Conservation (phyloP, 2,888 invertebrate genomes). For the Lasioglossum zephyrum region DNA sequence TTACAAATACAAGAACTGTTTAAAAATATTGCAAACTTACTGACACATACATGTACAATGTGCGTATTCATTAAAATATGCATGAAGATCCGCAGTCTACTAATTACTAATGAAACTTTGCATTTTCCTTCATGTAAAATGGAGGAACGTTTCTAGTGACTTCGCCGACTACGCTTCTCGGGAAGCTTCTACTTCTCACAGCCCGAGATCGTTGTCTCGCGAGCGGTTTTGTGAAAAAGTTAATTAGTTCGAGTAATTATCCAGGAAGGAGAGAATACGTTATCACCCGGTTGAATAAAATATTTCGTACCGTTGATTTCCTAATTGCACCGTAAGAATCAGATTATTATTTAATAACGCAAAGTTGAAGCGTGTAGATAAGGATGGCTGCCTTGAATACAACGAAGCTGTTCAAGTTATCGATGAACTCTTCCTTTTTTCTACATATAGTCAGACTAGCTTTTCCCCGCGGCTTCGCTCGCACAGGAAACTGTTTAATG, state of each 20-base stretch:
- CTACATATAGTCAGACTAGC: too few relatives aligned
- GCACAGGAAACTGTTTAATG: too few relatives aligned
- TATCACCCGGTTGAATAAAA: neutral
- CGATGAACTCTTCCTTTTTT: neutral
- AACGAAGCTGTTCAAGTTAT: neutral
- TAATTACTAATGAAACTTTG: neutral
- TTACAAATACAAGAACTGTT: too few relatives aligned
- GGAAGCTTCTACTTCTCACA: neutral
- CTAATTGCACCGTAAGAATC: neutral
- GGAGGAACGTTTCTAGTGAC: neutral
- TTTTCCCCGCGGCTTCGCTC: too few relatives aligned
- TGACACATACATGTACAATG: too few relatives aligned
- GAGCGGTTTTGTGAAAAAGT: neutral
- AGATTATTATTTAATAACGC: neutral
- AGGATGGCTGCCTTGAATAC: neutral
- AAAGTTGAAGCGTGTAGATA: neutral
- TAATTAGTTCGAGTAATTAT: neutral
- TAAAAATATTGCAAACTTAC: too few relatives aligned
- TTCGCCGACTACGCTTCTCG: neutral
- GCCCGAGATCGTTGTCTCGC: neutral
- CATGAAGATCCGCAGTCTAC: too few relatives aligned
- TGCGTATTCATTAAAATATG: too few relatives aligned
- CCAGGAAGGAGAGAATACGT: neutral
- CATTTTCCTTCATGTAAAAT: neutral
- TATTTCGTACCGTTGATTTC: neutral